Percentiles rank a stretch among this genome's conserved stretches.
Evolutionary conservation across 2,113 vertebrate genomes (phyloP).

Genomic region (Azemiops feae): DNA sequence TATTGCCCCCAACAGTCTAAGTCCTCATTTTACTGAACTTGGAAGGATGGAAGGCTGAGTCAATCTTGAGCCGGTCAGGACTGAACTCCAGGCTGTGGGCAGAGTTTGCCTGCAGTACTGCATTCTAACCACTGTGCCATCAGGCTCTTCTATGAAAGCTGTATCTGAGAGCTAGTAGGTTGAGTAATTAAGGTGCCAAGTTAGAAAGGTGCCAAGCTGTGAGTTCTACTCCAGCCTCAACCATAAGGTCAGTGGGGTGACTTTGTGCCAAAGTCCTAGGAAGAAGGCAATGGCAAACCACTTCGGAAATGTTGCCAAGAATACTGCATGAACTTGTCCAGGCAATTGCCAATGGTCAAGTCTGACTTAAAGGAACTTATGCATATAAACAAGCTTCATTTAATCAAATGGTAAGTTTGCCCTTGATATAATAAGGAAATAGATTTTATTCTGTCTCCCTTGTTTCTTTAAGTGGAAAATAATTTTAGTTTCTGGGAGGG

Average conservation of each 20-base stretch:
- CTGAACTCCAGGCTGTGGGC: neutral
- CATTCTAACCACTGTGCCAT: neutral
- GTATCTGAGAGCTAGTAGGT: neutral
- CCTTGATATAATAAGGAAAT: neutral
- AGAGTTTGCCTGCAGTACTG: neutral
- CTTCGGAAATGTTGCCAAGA: neutral
- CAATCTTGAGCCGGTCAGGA: no score
- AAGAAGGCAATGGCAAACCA: neutral
- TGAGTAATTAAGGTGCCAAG: neutral
- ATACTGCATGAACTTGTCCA: neutral
- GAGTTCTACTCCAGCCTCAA: neutral
- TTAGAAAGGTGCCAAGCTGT: neutral
- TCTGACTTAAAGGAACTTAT: neutral
- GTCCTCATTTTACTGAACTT: neutral
- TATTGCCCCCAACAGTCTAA: neutral
- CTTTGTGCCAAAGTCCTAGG: neutral
- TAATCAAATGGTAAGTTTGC: neutral
- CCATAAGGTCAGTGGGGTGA: neutral
- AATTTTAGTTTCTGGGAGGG: neutral
- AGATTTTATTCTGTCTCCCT: neutral
- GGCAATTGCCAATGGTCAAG: neutral
- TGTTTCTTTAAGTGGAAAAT: constrained; percentile 14
- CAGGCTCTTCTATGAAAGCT: neutral
- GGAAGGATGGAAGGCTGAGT: neutral
- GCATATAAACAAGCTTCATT: neutral